Conservation (phyloP, 2,888 invertebrate genomes). For the Escarpia spicata region DNA sequence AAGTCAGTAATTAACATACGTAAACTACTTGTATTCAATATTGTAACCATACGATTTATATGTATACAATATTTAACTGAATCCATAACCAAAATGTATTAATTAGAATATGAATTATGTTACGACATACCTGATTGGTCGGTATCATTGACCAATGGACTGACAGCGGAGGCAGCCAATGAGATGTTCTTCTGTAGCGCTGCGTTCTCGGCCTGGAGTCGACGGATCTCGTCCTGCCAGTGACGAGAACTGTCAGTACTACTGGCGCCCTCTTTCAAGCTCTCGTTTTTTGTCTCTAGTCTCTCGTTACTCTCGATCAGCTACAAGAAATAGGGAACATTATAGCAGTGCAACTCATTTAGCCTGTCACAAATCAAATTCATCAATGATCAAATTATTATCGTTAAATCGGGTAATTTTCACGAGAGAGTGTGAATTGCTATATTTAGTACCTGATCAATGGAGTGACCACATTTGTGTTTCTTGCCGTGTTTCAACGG, state of each 20-base stretch:
- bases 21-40: too few relatives aligned
- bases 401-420: too few relatives aligned
- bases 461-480: too few relatives aligned
- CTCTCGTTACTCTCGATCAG: constrained; percentile 66
- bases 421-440: too few relatives aligned
- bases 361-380: neutral
- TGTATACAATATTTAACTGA: neutral
- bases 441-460: too few relatives aligned
- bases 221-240: constrained; percentile 57
- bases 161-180: neutral
- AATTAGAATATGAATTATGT: neutral
- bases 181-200: constrained; percentile 62
- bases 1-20: too few relatives aligned
- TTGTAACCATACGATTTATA: too few relatives aligned
- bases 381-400: too few relatives aligned
- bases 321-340: constrained; percentile 41
- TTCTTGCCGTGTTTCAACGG: too few relatives aligned
- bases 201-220: constrained; percentile 63
- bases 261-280: constrained; percentile 51
- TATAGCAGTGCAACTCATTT: too few relatives aligned
- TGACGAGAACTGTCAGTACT: constrained; percentile 30
- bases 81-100: neutral
- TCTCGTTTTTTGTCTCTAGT: constrained; percentile 64
- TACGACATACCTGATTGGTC: neutral
- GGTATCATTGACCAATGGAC: neutral